phyloP scores from a whole-genome alignment of 2,888 invertebrate genomes.

The Plemyria rubiginata region DNA sequence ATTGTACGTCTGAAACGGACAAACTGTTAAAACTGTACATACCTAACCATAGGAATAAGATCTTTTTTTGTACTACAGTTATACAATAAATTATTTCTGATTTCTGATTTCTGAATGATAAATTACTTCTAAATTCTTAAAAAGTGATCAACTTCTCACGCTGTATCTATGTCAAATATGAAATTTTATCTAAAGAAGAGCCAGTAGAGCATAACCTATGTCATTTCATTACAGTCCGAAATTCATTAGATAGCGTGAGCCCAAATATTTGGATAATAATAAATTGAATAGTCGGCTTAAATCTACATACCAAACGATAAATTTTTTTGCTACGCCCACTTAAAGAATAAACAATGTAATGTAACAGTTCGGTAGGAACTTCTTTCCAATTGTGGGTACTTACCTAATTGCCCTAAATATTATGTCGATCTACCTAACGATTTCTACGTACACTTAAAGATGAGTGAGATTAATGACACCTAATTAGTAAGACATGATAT shows the following conservation, averaged over 20 bases:
- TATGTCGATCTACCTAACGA: slow-evolving; percentile 45
- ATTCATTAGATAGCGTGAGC: slow-evolving; percentile 51
- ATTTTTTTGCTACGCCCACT: slow-evolving; percentile 53
- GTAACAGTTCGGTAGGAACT: slow-evolving; percentile 32
- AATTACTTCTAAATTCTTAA: no score
- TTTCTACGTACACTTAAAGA: slow-evolving; percentile 42
- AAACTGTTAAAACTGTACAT: no score
- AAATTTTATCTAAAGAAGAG: slow-evolving; percentile 17
- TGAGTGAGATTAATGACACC: slow-evolving; percentile 48
- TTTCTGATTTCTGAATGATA: no score
- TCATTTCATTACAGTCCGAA: slow-evolving; percentile 43
- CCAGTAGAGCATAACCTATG: slow-evolving; percentile 22
- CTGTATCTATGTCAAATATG: slow-evolving; percentile 1
- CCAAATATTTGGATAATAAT: slow-evolving; percentile 51
- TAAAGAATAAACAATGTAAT: slow-evolving; percentile 49
- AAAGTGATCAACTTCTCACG: not conserved
- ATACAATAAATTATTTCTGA: no score
- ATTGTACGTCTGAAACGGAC: no score
- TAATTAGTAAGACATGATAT: slow-evolving; percentile 37
- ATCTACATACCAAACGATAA: slow-evolving; percentile 51
- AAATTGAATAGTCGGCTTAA: slow-evolving; percentile 29
- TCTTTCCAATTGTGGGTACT: slow-evolving; percentile 39
- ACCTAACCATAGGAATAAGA: no score
- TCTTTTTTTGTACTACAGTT: no score
- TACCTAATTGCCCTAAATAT: slow-evolving; percentile 49